Conservation (phyloP, 2,888 invertebrate species). For the Peribatodes rhomboidaria region DNA sequence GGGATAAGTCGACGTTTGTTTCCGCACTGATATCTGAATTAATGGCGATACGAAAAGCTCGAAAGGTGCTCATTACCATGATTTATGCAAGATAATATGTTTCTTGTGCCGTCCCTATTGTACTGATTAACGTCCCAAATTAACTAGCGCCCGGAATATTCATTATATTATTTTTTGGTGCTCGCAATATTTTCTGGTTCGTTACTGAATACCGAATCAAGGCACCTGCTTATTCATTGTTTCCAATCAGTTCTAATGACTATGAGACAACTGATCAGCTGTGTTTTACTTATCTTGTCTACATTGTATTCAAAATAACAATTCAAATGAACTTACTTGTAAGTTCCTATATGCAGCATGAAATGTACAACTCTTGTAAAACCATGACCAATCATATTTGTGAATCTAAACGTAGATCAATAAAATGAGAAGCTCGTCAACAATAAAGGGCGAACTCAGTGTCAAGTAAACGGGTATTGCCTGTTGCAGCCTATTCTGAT, state of each 20-base stretch:
- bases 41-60: slow-evolving; percentile 84
- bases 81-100: slow-evolving; percentile 84
- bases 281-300: too few relatives aligned
- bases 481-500: neutral
- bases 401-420: too few relatives aligned
- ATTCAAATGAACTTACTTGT: too few relatives aligned
- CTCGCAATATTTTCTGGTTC: slow-evolving; percentile 37
- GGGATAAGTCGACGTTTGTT: slow-evolving; percentile 86
- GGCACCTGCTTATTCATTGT: slow-evolving; percentile 23
- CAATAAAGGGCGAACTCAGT: neutral
- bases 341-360: too few relatives aligned
- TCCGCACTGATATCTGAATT: slow-evolving; percentile 87
- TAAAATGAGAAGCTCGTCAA: too few relatives aligned
- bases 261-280: too few relatives aligned
- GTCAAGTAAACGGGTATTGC: too few relatives aligned
- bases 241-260: slow-evolving; percentile 10
- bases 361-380: too few relatives aligned
- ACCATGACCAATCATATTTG: too few relatives aligned
- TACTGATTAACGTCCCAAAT: slow-evolving; percentile 71
- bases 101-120: slow-evolving; percentile 73
- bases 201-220: slow-evolving; percentile 27
- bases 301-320: too few relatives aligned
- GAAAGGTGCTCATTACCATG: slow-evolving; percentile 86
- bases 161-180: slow-evolving; percentile 51
- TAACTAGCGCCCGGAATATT: slow-evolving; percentile 53